Conservation (phyloP, 2,888 invertebrate species). For the Acanthosepion esculentum region DNA sequence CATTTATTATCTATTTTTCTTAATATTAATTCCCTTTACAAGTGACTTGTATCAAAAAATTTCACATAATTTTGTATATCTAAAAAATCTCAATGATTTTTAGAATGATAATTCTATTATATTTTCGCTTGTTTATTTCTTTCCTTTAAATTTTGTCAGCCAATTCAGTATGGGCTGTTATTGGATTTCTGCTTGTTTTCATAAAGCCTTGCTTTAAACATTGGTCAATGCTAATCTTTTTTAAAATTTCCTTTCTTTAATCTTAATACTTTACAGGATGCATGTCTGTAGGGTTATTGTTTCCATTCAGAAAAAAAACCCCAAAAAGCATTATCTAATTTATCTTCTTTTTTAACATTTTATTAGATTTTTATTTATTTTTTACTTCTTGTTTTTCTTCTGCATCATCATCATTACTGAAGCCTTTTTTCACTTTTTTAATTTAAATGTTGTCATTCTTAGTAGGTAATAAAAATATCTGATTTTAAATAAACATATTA, state of each 20-base stretch:
- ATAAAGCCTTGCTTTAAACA: neutral
- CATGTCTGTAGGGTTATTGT: neutral
- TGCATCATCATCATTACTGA: too few species aligned
- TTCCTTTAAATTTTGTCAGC: neutral
- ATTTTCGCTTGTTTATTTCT: neutral
- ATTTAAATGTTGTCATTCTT: neutral
- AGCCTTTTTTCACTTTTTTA: neutral
- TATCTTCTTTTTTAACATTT: neutral
- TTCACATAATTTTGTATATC: neutral
- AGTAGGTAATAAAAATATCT: neutral
- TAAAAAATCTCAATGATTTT: neutral
- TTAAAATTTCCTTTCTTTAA: neutral
- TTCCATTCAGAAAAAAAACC: neutral
- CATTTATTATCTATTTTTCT: too few species aligned
- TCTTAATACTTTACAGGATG: neutral
- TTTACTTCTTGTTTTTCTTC: too few species aligned
- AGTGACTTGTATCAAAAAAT: too few species aligned
- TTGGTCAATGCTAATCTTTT: neutral
- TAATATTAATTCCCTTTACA: too few species aligned
- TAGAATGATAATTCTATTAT: conserved; percentile 2
- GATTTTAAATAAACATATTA: neutral
- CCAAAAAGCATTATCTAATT: neutral
- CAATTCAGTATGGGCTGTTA: neutral
- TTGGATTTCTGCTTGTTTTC: neutral
- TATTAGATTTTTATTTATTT: neutral